Evolutionary conservation across 2,888 invertebrate species (phyloP).

Genomic region (Orgyia antiqua): DNA sequence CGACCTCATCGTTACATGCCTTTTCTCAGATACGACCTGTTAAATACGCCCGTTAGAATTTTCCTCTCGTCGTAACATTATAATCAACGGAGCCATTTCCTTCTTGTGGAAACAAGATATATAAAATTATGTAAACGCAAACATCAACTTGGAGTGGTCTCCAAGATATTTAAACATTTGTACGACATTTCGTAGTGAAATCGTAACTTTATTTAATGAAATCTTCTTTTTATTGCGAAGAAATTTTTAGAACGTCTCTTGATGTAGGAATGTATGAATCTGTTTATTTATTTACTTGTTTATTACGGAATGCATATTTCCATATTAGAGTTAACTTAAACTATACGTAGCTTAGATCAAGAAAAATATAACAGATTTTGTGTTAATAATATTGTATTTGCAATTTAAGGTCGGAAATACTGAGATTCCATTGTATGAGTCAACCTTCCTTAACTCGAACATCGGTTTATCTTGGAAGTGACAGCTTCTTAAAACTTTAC

Average conservation of each 20-base stretch:
- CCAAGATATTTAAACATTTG: conserved; percentile 6
- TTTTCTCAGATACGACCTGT: conserved; percentile 20
- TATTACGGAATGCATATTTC: no score
- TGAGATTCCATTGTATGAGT: conserved; percentile 9
- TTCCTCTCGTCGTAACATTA: conserved; percentile 18
- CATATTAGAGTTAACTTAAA: no score
- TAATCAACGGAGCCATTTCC: conserved; percentile 27
- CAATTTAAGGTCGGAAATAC: conserved; percentile 2
- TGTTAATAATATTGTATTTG: neutral
- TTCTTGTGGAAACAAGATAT: conserved; percentile 21
- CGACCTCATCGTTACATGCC: conserved; percentile 26
- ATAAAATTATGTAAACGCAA: conserved; percentile 18
- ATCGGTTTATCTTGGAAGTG: conserved; percentile 35
- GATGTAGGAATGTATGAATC: no score
- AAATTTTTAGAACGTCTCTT: no score
- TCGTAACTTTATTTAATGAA: neutral
- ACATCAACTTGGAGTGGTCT: conserved; percentile 7
- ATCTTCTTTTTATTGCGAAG: no score
- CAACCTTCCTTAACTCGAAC: conserved; percentile 11
- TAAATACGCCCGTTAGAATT: conserved; percentile 17
- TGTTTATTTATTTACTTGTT: no score
- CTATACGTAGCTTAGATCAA: no score
- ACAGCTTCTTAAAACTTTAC: conserved; percentile 48
- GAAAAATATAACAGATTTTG: no score
- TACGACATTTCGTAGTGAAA: conserved; percentile 3